Evolutionary conservation across 2,797 vertebrate genomes (phyloP).

Genomic region (Trematomus bernacchii): DNA sequence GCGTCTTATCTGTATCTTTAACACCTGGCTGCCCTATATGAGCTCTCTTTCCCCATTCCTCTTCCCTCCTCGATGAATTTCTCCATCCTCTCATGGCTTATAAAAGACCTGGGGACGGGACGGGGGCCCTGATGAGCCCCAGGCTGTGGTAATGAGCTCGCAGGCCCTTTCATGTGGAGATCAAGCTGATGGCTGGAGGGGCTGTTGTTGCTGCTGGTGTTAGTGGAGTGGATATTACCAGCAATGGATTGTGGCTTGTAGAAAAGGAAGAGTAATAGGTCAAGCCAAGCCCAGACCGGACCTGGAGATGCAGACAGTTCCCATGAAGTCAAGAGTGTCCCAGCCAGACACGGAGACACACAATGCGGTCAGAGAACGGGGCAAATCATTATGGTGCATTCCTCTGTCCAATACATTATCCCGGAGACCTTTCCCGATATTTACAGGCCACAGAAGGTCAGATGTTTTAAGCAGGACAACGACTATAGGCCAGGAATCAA

Average conservation of each 20-base stretch:
- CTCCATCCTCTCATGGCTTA: conserved; percentile 71
- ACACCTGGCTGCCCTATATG: conserved; percentile 67
- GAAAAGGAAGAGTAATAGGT: conserved; percentile 55
- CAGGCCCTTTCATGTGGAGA: conserved; percentile 79
- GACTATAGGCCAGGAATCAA: conserved; percentile 62
- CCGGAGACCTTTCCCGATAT: conserved; percentile 69
- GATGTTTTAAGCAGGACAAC: conserved; percentile 66
- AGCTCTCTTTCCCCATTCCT: conserved; percentile 47
- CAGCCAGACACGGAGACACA: conserved; percentile 58
- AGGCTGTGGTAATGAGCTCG: conserved; percentile 78
- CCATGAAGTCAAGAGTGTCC: conserved; percentile 65
- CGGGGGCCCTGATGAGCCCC: conserved; percentile 66
- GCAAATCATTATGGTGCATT: conserved; percentile 65
- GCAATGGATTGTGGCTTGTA: conserved; percentile 44
- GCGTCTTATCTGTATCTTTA: conserved; percentile 66
- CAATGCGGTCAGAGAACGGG: conserved; percentile 50
- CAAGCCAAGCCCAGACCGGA: conserved; percentile 36
- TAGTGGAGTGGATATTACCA: conserved; percentile 67
- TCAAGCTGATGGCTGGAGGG: conserved; percentile 64
- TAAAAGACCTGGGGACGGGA: conserved; percentile 62
- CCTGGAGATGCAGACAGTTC: conserved; percentile 60
- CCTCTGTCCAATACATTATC: conserved; percentile 71
- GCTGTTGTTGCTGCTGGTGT: conserved; percentile 61
- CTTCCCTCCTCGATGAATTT: conserved; percentile 54
- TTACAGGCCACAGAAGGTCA: conserved; percentile 73